phyloP scores from a whole-genome alignment of 2,888 invertebrate genomes.

The Pyrrhosoma nymphula region DNA sequence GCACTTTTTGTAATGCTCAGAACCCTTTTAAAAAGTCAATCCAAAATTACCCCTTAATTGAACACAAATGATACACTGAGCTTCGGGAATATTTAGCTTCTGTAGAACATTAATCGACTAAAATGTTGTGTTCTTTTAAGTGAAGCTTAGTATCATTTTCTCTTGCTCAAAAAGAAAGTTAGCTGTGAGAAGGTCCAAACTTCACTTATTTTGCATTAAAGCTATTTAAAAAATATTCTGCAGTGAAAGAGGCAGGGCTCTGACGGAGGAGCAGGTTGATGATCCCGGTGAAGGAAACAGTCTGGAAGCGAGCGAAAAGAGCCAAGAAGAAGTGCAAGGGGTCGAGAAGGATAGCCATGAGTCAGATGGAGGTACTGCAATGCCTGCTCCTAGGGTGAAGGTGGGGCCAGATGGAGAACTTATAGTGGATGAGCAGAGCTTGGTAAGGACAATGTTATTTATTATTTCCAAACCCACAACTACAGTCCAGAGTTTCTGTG shows the following conservation, averaged over 20 bases:
- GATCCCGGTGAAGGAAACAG: constrained; percentile 37
- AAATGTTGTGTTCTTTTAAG: too few species aligned
- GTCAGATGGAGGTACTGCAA: constrained; percentile 75
- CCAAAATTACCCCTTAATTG: too few species aligned
- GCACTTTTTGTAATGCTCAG: too few species aligned
- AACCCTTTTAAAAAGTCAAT: too few species aligned
- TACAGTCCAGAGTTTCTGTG: too few species aligned
- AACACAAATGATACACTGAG: too few species aligned
- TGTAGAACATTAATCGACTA: too few species aligned
- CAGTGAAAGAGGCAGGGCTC: not conserved
- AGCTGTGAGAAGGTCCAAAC: too few species aligned
- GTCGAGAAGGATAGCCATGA: constrained; percentile 50
- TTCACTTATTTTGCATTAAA: too few species aligned
- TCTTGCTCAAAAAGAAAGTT: too few species aligned
- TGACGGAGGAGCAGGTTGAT: constrained; percentile 35
- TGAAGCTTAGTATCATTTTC: too few species aligned
- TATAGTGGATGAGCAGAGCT: constrained; percentile 90
- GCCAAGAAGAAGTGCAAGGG: not conserved
- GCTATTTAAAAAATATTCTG: not conserved
- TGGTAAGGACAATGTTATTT: constrained; percentile 78
- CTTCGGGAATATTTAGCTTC: too few species aligned
- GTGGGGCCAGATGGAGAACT: constrained; percentile 92
- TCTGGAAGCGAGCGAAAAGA: not conserved
- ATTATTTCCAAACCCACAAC: not conserved
- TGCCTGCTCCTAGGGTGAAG: constrained; percentile 91